Conservation (phyloP, 2,113 vertebrate species). For the Thoracochromis brauschi region DNA sequence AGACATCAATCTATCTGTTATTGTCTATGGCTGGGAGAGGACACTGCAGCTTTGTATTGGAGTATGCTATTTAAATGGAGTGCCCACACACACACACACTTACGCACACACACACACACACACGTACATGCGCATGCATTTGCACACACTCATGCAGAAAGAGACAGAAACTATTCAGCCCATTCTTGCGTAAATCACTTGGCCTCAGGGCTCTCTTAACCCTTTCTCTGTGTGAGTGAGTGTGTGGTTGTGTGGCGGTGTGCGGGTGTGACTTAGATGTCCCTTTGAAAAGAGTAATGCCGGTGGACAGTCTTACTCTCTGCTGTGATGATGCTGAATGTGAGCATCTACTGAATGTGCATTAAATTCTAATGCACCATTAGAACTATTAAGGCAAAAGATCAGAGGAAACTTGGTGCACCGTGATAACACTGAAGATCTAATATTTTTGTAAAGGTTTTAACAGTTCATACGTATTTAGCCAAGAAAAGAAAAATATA, state of each 20-base stretch:
- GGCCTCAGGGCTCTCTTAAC: conserved; percentile 71
- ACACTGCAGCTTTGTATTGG: neutral
- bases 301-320: conserved; percentile 30
- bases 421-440: neutral
- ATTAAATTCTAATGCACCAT: neutral
- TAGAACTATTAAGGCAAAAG: neutral
- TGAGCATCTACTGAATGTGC: neutral
- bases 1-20: neutral
- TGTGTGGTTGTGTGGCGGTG: conserved; percentile 5
- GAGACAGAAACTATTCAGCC: conserved; percentile 55
- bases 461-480: neutral
- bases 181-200: conserved; percentile 67
- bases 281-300: conserved; percentile 56
- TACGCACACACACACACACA: neutral
- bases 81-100: neutral
- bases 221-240: conserved; percentile 42
- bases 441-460: neutral
- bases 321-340: conserved; percentile 24
- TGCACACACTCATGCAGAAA: conserved; percentile 30
- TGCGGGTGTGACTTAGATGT: conserved; percentile 31
- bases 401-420: neutral
- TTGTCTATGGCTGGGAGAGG: neutral
- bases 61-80: neutral
- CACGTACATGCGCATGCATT: neutral
- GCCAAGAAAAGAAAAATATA: neutral